Conservation (phyloP, 1,140 invertebrate species). For the Pogonomyrmex californicus region DNA sequence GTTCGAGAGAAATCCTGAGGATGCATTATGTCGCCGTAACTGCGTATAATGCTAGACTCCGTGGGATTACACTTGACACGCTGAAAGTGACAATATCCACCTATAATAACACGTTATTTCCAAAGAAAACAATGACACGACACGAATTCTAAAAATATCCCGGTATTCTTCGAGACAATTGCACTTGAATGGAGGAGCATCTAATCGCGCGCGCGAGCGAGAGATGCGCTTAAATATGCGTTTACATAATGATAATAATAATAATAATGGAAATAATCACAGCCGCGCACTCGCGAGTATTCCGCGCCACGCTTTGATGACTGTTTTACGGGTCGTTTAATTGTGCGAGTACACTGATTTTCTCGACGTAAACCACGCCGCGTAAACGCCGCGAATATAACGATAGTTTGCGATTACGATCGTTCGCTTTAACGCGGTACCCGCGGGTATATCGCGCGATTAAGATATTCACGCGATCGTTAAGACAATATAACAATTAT, state of each 20-base stretch:
- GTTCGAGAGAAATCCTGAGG: constrained; percentile 41
- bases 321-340: constrained; percentile 45
- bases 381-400: constrained; percentile 22
- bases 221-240: not conserved
- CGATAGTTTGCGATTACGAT: constrained; percentile 32
- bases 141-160: not conserved
- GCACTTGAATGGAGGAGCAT: not conserved
- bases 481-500: constrained; percentile 45
- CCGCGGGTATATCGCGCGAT: constrained; percentile 4
- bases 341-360: constrained; percentile 23
- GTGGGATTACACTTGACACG: constrained; percentile 8
- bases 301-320: constrained; percentile 19
- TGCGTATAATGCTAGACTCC: constrained; percentile 21
- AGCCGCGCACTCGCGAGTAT: not conserved
- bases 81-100: constrained; percentile 12
- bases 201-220: not conserved
- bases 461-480: constrained; percentile 25
- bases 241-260: constrained; percentile 25
- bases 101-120: constrained; percentile 15
- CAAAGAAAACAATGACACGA: not conserved
- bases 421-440: constrained; percentile 24
- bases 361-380: constrained; percentile 30
- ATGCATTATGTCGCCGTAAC: constrained; percentile 23
- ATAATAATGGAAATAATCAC: constrained; percentile 35
- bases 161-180: not conserved